Evolutionary conservation across 2,888 invertebrate genomes (phyloP), one percentile per base, ranked within the genome.

Genomic region (Pandemis corylana): DNA sequence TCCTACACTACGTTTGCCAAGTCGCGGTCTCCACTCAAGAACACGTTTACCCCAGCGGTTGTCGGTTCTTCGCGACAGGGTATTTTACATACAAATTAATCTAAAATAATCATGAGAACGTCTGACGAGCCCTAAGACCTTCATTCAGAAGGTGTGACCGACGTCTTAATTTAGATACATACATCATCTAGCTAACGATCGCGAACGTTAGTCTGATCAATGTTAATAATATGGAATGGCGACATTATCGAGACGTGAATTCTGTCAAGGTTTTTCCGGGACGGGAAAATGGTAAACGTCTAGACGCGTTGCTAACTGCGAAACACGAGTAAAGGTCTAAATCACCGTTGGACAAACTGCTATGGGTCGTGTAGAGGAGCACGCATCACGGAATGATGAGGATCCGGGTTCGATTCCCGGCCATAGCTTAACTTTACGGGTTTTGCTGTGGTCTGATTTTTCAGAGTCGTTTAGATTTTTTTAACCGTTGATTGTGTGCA

Each of bases 141-240:
- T 68, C 63, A 36, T n/a, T 36, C 42, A 7, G 12, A 12, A 59
- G 68, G 46, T 59, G 64, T 59, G 64, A 36, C 59, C 41, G 28
- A 62, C 59, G 65, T 68, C 36, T 42, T 36, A 44, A 65, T 59
- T 64, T 41, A 72, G 20, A 36, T 7, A 51, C 36, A 64, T 68
- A 59, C 49, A 69, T 68, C 46, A 73, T 68, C 68, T 51, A 68
- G 46, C 56, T 6, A 51, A 7, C 41, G 36, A 64, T 59, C 64
- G 68, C 68, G 13, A 59, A 73, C 68, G 41, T 64, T 36, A 68
- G 56, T 64, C 20, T 64, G 15, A 64, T 49, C 41, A 59, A 64
- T 59, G 46, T 41, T 64, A 49, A 53, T 68, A 67, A 44, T 63
- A 53, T 20, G n/a, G 12, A 15, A n/a, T 6, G 59, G 59, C n/a